Conservation (phyloP, 2,113 vertebrate species). For the Tricholaema leucomelas region DNA sequence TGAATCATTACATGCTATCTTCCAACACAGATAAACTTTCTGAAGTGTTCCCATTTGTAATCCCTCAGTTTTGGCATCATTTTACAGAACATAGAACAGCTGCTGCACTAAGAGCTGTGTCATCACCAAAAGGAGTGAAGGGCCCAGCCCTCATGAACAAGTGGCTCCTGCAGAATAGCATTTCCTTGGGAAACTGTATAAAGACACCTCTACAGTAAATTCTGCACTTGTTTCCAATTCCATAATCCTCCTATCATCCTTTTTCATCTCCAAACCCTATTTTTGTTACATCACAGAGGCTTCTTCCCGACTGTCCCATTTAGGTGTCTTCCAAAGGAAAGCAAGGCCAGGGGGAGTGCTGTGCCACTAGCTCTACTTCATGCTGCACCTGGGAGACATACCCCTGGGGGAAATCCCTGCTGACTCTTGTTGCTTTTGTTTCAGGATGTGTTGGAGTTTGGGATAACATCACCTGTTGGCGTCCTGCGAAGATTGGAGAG, state of each 20-base stretch:
- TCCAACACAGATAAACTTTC: not conserved
- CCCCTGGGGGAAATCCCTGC: not conserved
- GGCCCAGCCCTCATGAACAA: not conserved
- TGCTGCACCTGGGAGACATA: not conserved
- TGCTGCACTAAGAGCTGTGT: not conserved
- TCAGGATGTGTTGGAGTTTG: slow-evolving; percentile 79
- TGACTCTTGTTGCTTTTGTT: not conserved
- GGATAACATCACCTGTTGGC: slow-evolving; percentile 86
- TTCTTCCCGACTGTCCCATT: not conserved
- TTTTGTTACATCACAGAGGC: not conserved
- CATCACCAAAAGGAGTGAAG: not conserved
- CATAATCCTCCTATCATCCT: not conserved
- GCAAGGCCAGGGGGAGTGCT: not conserved
- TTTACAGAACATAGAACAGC: not conserved
- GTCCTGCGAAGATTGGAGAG: slow-evolving; percentile 77
- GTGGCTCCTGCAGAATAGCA: not conserved
- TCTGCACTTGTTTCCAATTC: too few relatives aligned
- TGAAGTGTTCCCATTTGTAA: not conserved
- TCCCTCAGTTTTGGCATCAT: not conserved
- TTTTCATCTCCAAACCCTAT: not conserved
- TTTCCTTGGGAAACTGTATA: not conserved
- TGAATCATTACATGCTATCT: not conserved
- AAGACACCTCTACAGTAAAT: too few relatives aligned
- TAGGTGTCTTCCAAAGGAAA: not conserved
- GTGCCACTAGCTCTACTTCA: not conserved